These are phyloP conservation scores for Saccostrea echinata DNA, from an alignment of 1,140 invertebrate genomes.

Conservation along the genomic window DNA sequence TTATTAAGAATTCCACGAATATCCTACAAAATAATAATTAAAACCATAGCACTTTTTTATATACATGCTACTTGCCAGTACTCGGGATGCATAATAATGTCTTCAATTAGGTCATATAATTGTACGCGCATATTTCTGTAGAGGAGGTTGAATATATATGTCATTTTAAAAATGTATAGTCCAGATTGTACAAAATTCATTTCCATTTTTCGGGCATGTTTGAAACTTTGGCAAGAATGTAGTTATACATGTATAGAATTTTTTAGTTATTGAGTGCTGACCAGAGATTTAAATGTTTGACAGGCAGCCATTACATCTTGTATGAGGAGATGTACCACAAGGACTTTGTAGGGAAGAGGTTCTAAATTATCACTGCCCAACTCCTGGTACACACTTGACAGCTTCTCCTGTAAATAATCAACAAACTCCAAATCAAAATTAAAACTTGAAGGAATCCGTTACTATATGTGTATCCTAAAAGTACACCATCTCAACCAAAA, in stretches of 20 bases:
- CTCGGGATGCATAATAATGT: too few species aligned
- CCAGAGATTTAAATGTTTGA: constrained; percentile 74
- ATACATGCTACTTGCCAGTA: neutral
- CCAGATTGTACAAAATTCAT: too few species aligned
- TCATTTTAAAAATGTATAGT: too few species aligned
- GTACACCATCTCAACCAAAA: too few species aligned
- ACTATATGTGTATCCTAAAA: too few species aligned
- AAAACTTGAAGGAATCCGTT: too few species aligned
- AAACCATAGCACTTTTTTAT: neutral
- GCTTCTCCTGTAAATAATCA: constrained; percentile 69
- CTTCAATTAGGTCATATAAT: neutral
- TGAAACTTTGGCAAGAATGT: neutral
- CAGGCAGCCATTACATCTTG: constrained; percentile 75
- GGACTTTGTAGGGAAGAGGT: constrained; percentile 69
- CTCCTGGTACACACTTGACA: constrained; percentile 73
- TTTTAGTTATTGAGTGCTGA: constrained; percentile 64
- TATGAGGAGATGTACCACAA: constrained; percentile 78
- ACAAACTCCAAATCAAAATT: neutral
- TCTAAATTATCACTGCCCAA: constrained; percentile 69
- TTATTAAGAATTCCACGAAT: constrained; percentile 63
- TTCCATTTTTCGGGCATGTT: neutral
- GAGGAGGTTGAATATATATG: neutral
- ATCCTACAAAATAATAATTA: constrained; percentile 62
- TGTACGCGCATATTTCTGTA: too few species aligned
- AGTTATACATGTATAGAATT: neutral